Base-by-base conservation (phyloP, 2,113 vertebrate genomes). In the Psittacula cyanocephala region DNA sequence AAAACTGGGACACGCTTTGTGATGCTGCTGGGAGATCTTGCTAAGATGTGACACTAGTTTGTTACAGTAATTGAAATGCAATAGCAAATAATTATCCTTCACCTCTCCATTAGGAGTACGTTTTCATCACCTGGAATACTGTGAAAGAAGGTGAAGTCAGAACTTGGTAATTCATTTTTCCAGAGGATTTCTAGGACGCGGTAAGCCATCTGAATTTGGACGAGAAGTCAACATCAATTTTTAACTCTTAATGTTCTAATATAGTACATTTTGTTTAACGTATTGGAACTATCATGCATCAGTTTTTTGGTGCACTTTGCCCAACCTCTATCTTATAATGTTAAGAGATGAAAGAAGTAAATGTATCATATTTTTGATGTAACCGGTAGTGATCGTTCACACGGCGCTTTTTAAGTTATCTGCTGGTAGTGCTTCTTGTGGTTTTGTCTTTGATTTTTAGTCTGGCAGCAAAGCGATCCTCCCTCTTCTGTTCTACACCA, bases 231-330 rank as follows among this genome's bases (percentile, higher is more conserved):
- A n/a, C 76, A 29, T 86, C 76, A 95, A 94, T 79, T 95, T 96
- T 97, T 88, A 95, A 97, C 95, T 95, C 68, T 81, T 96, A 98
- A 95, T 92, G 89, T 89, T 95, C 95, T 96, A 95, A 93, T 95
- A 95, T 88, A 97, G 79, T 96, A 88, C 89, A 94, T 62, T 95
- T 94, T 97, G 95, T 80, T 91, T 86, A 95, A 98, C 94, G 1
- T 97, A 96, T 81, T 97, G 91, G 96, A 97, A 95, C 93, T 97
- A 95, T 90, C 95, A 95, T 96, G 94, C 96, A 97, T 97, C 97
- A 96, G 50, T 97, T 97, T 97, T 96, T 98, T 96, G 93, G 91
- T 98, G 96, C 97, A 59, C 96, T 97, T 96, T 96, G 91, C 95
- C 94, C 96, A 89, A 82, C 96, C 96, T 97, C 96, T 97, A 94